These are phyloP conservation scores for Alitta virens DNA, from an alignment of 2,888 invertebrate species.

Conservation along the genomic window DNA sequence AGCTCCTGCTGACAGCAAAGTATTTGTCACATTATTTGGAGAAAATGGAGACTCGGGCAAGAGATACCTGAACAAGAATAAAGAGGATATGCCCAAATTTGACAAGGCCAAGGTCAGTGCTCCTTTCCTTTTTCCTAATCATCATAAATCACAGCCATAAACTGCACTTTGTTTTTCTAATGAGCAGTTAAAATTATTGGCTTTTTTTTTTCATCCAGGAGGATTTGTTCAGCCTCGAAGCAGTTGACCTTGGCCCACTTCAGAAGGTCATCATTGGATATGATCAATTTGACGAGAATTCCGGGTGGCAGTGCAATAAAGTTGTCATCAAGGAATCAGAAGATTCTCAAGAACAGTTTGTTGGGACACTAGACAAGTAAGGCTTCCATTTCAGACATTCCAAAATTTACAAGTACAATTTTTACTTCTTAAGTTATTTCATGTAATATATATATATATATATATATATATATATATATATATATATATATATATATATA, in stretches of 20 bases:
- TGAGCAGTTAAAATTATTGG: background rate
- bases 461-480: background rate
- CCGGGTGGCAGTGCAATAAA: slow-evolving; percentile 37
- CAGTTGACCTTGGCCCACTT: slow-evolving; percentile 40
- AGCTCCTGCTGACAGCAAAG: slow-evolving; percentile 30
- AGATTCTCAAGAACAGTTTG: background rate
- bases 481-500: background rate
- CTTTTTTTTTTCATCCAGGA: slow-evolving; percentile 26
- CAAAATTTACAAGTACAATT: no score
- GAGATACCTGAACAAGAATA: slow-evolving; percentile 37
- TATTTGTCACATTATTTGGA: slow-evolving; percentile 44
- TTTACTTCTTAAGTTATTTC: background rate
- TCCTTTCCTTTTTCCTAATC: no score
- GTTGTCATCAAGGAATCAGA: background rate
- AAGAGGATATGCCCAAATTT: slow-evolving; percentile 37
- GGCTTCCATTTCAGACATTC: no score
- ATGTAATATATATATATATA: background rate
- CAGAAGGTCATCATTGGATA: slow-evolving; percentile 41
- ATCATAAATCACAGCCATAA: no score
- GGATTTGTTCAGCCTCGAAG: slow-evolving; percentile 46
- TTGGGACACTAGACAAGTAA: background rate
- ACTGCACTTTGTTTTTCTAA: no score
- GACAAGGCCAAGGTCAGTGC: slow-evolving; percentile 39
- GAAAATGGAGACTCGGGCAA: slow-evolving; percentile 49
- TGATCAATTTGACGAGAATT: slow-evolving; percentile 34